Evolutionary conservation across 2,888 invertebrate genomes (phyloP).

Genomic region (Melanargia galathea): DNA sequence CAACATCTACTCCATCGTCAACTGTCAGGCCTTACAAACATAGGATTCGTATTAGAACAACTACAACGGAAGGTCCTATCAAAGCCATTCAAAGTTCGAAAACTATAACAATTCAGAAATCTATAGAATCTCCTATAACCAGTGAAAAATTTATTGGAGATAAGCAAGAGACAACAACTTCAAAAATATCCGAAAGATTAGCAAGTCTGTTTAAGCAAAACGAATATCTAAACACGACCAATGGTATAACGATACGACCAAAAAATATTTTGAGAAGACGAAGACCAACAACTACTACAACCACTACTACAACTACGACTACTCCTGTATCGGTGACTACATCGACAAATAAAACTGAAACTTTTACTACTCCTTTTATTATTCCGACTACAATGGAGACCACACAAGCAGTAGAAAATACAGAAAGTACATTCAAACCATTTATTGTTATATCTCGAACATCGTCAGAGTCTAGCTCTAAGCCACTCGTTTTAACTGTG

Average conservation of each 20-base stretch:
- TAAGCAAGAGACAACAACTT: conserved; percentile 51
- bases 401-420: conserved; percentile 45
- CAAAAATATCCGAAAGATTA: conserved; percentile 60
- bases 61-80: conserved; percentile 64
- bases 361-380: conserved; percentile 33
- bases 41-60: conserved; percentile 70
- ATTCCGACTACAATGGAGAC: conserved; percentile 38
- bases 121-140: conserved; percentile 59
- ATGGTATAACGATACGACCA: conserved; percentile 56
- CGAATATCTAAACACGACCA: conserved; percentile 55
- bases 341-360: conserved; percentile 33
- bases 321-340: conserved; percentile 41
- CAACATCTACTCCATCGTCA: conserved; percentile 43
- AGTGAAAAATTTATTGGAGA: conserved; percentile 53
- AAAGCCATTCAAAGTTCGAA: conserved; percentile 49
- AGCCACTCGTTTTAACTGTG: conserved; percentile 51
- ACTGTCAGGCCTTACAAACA: conserved; percentile 57
- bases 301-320: conserved; percentile 53
- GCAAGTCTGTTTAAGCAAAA: conserved; percentile 59
- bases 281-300: conserved; percentile 74
- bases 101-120: conserved; percentile 45
- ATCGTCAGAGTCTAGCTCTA: conserved; percentile 68
- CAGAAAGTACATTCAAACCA: conserved; percentile 55
- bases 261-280: conserved; percentile 65
- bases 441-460: conserved; percentile 73